A percentile compares a stretch with the other conserved stretches of the same genome.
These are phyloP conservation scores for Tretioscincus oriximinensis DNA, from an alignment of 2,113 vertebrate genomes.

Conservation along the genomic window DNA sequence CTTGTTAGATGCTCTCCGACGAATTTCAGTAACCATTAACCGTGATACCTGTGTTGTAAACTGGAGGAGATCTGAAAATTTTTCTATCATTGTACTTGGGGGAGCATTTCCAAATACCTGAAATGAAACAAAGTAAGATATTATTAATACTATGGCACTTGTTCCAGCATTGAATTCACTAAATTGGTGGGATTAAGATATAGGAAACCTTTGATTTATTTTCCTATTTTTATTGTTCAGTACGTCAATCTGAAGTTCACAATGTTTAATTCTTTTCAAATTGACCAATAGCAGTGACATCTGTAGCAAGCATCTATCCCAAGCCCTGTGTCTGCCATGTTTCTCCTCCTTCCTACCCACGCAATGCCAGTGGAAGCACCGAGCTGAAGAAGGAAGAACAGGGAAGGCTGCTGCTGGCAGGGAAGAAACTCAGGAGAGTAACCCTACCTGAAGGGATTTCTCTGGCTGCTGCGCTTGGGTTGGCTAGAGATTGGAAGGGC, in stretches of 20 bases:
- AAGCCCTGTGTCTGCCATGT: too few species aligned
- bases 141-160: neutral
- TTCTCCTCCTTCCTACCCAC: too few species aligned
- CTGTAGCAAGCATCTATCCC: neutral
- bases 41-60: constrained; percentile 98
- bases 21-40: constrained; percentile 98
- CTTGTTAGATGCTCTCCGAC: constrained; percentile 95
- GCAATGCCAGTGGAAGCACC: too few species aligned
- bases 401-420: too few species aligned
- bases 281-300: neutral
- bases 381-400: too few species aligned
- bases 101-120: constrained; percentile 97
- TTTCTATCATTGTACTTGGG: constrained; percentile 95
- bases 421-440: too few species aligned
- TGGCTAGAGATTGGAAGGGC: too few species aligned
- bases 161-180: neutral
- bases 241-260: neutral
- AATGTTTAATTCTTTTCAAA: neutral
- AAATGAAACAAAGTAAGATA: constrained; percentile 23
- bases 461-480: too few species aligned
- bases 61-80: constrained; percentile 97
- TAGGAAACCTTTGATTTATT: neutral
- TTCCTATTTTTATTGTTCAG: neutral
- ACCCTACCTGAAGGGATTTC: too few species aligned
- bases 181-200: neutral